phyloP scores from a whole-genome alignment of 2,113 vertebrate species.

The Rhinogobius similis region DNA sequence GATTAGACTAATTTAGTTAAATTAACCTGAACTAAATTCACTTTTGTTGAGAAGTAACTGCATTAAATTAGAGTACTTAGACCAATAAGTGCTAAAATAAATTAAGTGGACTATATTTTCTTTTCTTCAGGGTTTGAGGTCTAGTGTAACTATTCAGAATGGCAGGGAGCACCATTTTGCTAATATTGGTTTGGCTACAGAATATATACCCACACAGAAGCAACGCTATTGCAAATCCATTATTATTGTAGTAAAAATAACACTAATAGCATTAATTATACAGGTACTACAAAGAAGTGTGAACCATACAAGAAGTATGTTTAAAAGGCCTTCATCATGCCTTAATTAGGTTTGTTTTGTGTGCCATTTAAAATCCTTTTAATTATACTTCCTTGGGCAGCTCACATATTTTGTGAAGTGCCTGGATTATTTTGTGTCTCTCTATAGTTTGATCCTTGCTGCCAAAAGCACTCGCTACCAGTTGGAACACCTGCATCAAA shows the following conservation, averaged over 20 bases:
- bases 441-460: too few relatives aligned
- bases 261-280: background rate
- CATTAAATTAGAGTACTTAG: background rate
- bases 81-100: background rate
- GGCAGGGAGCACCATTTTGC: background rate
- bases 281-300: too few relatives aligned
- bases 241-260: background rate
- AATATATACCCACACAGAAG: background rate
- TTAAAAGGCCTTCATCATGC: too few relatives aligned
- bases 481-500: too few relatives aligned
- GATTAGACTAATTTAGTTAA: slow-evolving; percentile 9
- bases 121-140: slow-evolving; percentile 1
- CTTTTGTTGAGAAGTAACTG: slow-evolving; percentile 11
- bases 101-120: slow-evolving; percentile 6
- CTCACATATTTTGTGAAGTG: too few relatives aligned
- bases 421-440: too few relatives aligned
- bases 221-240: background rate
- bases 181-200: background rate
- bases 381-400: too few relatives aligned
- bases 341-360: too few relatives aligned
- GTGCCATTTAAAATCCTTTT: too few relatives aligned
- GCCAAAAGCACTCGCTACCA: too few relatives aligned
- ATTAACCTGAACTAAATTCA: background rate
- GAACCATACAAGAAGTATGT: too few relatives aligned
- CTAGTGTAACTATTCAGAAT: slow-evolving; percentile 24